phyloP scores from a whole-genome alignment of 2,113 vertebrate species.

The Phalacrocorax aristotelis region DNA sequence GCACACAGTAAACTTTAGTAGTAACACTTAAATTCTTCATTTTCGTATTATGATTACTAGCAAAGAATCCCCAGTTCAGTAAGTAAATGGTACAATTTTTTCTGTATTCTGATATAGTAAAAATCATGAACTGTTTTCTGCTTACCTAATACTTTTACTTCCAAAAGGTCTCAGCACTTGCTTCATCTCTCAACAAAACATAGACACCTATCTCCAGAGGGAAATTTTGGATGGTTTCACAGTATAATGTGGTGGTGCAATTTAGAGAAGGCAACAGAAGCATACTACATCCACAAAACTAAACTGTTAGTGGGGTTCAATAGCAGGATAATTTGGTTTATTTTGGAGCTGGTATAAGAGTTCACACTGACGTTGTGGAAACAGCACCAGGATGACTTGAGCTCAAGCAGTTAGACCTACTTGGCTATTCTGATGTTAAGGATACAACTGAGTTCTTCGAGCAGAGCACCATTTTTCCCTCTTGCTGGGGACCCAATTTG shows the following conservation, averaged over 20 bases:
- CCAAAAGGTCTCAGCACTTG: not conserved
- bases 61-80: not conserved
- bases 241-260: not conserved
- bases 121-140: not conserved
- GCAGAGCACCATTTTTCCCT: not conserved
- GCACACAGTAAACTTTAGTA: not conserved
- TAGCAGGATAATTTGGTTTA: not conserved
- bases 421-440: not conserved
- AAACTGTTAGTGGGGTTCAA: not conserved
- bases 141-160: not conserved
- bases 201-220: not conserved
- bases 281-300: not conserved
- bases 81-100: not conserved
- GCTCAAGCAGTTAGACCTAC: not conserved
- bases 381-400: not conserved
- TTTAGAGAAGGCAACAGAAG: not conserved
- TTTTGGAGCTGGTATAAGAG: not conserved
- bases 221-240: not conserved
- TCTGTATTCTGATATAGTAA: not conserved
- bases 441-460: not conserved
- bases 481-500: not conserved
- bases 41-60: not conserved
- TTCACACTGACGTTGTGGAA: accelerated
- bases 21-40: not conserved
- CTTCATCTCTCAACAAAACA: not conserved